Evolutionary conservation across 2,113 vertebrate genomes (phyloP), one percentile per base, ranked within the genome.

Genomic region (Cygnus atratus): DNA sequence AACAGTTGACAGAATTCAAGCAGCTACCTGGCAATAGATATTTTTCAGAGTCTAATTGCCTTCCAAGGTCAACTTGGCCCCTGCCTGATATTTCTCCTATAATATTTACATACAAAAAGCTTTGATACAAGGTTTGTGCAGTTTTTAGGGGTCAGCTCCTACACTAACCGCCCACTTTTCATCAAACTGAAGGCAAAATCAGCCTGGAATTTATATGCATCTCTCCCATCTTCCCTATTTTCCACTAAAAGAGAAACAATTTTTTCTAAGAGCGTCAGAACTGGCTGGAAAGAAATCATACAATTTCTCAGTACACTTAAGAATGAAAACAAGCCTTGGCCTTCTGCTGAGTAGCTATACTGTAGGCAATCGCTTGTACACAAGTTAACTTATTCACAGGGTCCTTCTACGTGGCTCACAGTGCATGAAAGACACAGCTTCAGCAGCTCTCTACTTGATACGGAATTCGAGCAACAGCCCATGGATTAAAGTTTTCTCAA

Each of bases 351-450:
- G 33, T 44, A 86, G 28, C 46, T 52, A 3, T 21, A 65, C 17
- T 48, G 35, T 67, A 84, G 39, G 24, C 73, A 94, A 87, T 82
- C 71, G 41, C 58, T 81, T 84, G 46, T 31, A 65, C 43, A 19
- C 15, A 57, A 70, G 58, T 52, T 87, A 78, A 87, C 13, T 2
- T 82, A 72, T 71, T 84, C 72, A 88, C 88, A 86, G 25, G 37
- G 67, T 84, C 33, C 55, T 91, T 91, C 87, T 88, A 0, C 0
- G 0, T 71, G 83, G 72, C 86, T 89, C 7, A 2, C 68, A 84
- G 76, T 52, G 92, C 73, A 43, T 72, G 80, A 96, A 93, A 91
- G 70, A 67, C 71, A 94, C 25, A 67, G 61, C n/a, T 88, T 84
- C 83, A 88, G 84, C 57, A 94, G 50, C 72, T 92, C 50, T 63